Evolutionary conservation across 2,888 invertebrate species (phyloP).

Genomic region (Drosophila differens): DNA sequence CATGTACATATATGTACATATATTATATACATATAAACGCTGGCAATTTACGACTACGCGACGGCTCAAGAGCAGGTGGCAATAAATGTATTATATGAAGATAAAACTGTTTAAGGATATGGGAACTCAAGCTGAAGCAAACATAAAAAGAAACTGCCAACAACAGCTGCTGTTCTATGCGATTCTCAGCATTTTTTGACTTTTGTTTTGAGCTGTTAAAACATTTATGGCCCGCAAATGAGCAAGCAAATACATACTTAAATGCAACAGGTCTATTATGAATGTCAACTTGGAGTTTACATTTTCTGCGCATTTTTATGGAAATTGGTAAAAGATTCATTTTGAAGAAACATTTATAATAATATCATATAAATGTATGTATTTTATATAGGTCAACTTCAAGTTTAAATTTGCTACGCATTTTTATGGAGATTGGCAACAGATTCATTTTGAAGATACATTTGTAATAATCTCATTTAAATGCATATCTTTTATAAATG

Average conservation of each 20-base stretch:
- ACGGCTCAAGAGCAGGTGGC: slow-evolving; percentile 58
- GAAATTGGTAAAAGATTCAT: neutral
- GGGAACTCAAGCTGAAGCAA: slow-evolving; percentile 23
- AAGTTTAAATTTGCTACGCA: neutral
- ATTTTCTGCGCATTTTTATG: neutral
- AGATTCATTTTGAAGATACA: neutral
- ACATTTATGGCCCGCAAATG: slow-evolving; percentile 24
- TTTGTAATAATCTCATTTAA: neutral
- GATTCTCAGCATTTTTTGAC: slow-evolving; percentile 17
- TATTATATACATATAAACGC: slow-evolving; percentile 9
- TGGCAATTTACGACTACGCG: slow-evolving; percentile 51
- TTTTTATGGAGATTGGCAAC: neutral
- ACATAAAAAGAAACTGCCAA: slow-evolving; percentile 31
- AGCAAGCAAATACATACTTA: slow-evolving; percentile 16
- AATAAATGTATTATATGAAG: slow-evolving; percentile 74
- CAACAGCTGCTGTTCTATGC: slow-evolving; percentile 29
- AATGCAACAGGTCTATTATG: slow-evolving; percentile 29
- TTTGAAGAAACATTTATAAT: neutral
- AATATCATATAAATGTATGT: slow-evolving; percentile 1
- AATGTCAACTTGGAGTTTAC: neutral
- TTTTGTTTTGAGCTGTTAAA: slow-evolving; percentile 18
- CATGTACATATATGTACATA: neutral
- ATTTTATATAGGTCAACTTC: neutral
- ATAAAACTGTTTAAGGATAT: slow-evolving; percentile 73
- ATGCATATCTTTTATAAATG: neutral